Base-by-base conservation (phyloP, 1,140 invertebrate species). In the Drosophila tristis region DNA sequence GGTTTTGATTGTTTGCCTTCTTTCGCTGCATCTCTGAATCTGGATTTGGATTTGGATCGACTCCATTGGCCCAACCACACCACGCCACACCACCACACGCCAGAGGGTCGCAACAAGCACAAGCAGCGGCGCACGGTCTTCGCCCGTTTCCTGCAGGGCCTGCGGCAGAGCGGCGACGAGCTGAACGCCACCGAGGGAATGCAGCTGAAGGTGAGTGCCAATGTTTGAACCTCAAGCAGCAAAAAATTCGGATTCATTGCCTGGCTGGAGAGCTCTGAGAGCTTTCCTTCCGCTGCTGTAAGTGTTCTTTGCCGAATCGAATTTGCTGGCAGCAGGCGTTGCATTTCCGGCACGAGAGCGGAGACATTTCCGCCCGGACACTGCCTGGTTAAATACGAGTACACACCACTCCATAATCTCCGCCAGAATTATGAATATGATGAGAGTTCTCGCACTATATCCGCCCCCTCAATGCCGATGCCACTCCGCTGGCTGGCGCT, bases 101-200 rank as follows among this genome's bases (percentile, higher is more conserved):
- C 65, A 92, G 91, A 92, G 64, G 91, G 91, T 5, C 91, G 91
- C 58, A 92, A 90, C 65, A 91, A 90, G 47, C 68, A 87, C 70
- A 91, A 92, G 66, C 80, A 92, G 57, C 70, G 91, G 47, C 80
- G 89, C 31, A 91, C 90, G 56, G 90, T 92, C 15, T 92, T 92
- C 55, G 85, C 91, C 8, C 70, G 91, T 20, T 92, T 92, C 51
- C 74, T 92, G 63, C 87, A 90, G 51, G 91, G 91, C 16, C 60
- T 92, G 43, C 70, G 86, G 56, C 89, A 92, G 15, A 89, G 74
- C 54, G 91, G 74, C 48, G 91, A 92, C 31, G 91, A 92, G 50
- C 76, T 92, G 15, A 90, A 89, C 56, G 89, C 82, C 53, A 81
- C 76, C 39, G 91, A 92, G 74, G 91, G 91, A 66, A 92, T 92